phyloP scores from a whole-genome alignment of 2,888 invertebrate genomes.

The Drosophila atripex region DNA sequence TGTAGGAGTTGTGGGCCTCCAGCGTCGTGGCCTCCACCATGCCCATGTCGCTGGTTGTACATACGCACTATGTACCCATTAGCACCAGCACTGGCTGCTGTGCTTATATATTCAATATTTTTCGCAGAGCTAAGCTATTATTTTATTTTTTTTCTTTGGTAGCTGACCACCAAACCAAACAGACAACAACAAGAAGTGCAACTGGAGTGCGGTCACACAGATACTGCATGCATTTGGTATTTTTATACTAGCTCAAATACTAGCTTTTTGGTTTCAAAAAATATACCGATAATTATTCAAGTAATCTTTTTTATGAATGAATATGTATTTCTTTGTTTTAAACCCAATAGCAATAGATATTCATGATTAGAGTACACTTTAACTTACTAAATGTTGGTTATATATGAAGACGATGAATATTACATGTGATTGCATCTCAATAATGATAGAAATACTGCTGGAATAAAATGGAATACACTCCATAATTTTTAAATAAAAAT shows the following conservation, averaged over 20 bases:
- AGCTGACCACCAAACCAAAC: slow-evolving; percentile 24
- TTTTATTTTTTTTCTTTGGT: slow-evolving; percentile 51
- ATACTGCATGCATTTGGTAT: neutral
- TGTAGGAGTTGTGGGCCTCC: slow-evolving; percentile 69
- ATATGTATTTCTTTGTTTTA: no score
- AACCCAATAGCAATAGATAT: no score
- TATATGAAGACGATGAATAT: no score
- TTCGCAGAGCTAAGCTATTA: slow-evolving; percentile 45
- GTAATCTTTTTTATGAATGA: neutral
- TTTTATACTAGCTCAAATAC: neutral
- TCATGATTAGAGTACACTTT: no score
- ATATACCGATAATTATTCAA: neutral
- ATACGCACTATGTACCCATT: slow-evolving; percentile 52
- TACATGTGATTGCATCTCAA: no score
- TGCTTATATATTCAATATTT: slow-evolving; percentile 8
- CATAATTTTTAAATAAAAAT: no score
- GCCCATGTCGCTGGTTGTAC: slow-evolving; percentile 50
- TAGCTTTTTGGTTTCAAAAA: neutral
- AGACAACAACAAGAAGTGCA: slow-evolving; percentile 26
- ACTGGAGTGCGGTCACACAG: slow-evolving; percentile 7
- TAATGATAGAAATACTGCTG: no score
- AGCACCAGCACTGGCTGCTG: slow-evolving; percentile 21
- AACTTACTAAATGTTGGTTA: no score
- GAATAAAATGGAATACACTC: no score
- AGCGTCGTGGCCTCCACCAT: slow-evolving; percentile 65